phyloP scores from a whole-genome alignment of 2,888 invertebrate species.

The Empis livida region DNA sequence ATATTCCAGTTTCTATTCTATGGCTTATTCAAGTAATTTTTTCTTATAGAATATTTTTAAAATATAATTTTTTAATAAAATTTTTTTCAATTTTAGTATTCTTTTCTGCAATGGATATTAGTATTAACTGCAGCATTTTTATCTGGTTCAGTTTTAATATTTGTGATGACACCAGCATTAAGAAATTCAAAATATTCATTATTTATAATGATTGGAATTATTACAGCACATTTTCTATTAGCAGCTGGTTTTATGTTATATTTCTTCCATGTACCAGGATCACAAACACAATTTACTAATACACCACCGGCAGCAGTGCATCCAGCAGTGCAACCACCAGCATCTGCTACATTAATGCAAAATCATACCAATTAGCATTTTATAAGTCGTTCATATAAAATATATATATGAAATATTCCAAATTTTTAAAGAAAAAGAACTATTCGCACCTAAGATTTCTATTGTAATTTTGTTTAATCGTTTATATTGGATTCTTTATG shows the following conservation, averaged over 20 bases:
- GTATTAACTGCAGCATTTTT: conserved; percentile 68
- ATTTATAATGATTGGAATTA: conserved; percentile 49
- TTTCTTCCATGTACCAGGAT: conserved; percentile 53
- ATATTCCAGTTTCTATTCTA: conserved; percentile 82
- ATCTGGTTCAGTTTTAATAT: conserved; percentile 75
- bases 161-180: conserved; percentile 66
- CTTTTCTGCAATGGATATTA: conserved; percentile 77
- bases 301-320: no score
- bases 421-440: no score
- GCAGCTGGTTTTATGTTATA: conserved; percentile 79
- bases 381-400: no score
- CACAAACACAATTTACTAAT: neutral
- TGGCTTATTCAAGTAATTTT: conserved; percentile 68
- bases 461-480: no score
- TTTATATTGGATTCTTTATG: no score
- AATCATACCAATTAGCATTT: no score
- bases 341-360: no score
- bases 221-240: conserved; percentile 65
- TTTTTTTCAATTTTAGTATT: conserved; percentile 36
- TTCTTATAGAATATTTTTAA: no score
- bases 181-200: conserved; percentile 52
- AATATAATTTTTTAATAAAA: neutral
- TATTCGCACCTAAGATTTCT: no score
- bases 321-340: no score
- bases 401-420: no score